These are phyloP conservation scores for Eutolmus rufibarbis DNA, from an alignment of 2,888 invertebrate genomes.

Conservation along the genomic window DNA sequence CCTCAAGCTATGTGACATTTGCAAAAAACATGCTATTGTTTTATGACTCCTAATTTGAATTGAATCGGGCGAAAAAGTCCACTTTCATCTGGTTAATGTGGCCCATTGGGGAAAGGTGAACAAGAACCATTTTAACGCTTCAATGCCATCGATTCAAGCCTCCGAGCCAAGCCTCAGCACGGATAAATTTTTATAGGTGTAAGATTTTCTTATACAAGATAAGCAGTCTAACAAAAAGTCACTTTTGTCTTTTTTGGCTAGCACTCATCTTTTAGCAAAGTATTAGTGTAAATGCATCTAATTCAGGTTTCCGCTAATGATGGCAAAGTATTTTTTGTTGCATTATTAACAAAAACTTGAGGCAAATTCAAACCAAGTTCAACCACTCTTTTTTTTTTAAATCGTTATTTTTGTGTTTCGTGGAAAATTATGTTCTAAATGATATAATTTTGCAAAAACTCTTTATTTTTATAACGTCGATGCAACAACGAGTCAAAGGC, in stretches of 20 bases:
- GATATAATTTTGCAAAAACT: neutral
- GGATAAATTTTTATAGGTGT: neutral
- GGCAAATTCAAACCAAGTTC: too few species aligned
- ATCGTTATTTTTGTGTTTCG: neutral
- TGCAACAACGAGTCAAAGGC: neutral
- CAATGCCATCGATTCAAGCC: conserved; percentile 21
- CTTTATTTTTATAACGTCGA: neutral
- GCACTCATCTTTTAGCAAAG: neutral
- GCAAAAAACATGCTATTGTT: neutral
- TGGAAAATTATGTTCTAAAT: neutral
- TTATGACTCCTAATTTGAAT: conserved; percentile 15
- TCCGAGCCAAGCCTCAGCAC: conserved; percentile 6
- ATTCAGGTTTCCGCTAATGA: neutral
- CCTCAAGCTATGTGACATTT: neutral
- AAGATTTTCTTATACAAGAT: neutral
- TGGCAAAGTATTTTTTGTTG: neutral
- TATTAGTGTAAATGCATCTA: neutral
- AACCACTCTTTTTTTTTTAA: too few species aligned
- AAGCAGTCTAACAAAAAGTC: neutral
- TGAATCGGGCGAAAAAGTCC: neutral
- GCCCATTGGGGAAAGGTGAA: conserved; percentile 29
- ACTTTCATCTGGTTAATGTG: neutral
- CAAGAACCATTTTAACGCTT: conserved; percentile 36
- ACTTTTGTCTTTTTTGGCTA: neutral
- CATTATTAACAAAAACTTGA: neutral